phyloP scores from a whole-genome alignment of 1,140 invertebrate species.

The Heliconius nattereri region DNA sequence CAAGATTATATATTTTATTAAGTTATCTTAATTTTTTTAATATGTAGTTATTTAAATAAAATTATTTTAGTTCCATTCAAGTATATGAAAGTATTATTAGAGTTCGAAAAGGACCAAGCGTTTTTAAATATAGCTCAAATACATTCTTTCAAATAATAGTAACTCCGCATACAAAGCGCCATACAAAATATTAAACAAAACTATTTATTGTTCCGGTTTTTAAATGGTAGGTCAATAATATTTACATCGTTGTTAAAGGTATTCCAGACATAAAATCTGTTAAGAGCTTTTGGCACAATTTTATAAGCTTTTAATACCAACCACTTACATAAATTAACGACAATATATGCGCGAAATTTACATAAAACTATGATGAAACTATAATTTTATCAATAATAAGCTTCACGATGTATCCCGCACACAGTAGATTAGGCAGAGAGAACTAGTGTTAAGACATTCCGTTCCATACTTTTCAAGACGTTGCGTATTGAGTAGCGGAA shows the following conservation, averaged over 20 bases:
- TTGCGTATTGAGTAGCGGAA: too few species aligned
- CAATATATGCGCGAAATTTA: background rate
- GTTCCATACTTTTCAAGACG: too few species aligned
- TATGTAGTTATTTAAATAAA: background rate
- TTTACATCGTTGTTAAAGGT: background rate
- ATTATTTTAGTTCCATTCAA: background rate
- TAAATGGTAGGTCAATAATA: conserved; percentile 2
- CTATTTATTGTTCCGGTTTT: background rate
- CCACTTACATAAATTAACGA: background rate
- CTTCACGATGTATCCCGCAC: too few species aligned
- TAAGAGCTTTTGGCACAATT: background rate
- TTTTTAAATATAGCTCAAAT: background rate
- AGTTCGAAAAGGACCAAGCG: background rate
- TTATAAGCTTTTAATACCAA: background rate
- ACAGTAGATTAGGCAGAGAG: too few species aligned
- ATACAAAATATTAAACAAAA: background rate
- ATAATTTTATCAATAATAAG: too few species aligned
- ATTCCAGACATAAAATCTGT: background rate
- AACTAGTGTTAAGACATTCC: too few species aligned
- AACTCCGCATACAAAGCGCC: background rate
- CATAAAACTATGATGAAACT: too few species aligned
- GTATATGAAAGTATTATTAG: background rate
- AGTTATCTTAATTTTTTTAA: background rate
- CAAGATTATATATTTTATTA: background rate
- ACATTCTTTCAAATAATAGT: background rate